Evolutionary conservation across 2,797 vertebrate genomes (phyloP), one percentile per base, ranked within the genome.

Genomic region (Chiroxiphia lanceolata): DNA sequence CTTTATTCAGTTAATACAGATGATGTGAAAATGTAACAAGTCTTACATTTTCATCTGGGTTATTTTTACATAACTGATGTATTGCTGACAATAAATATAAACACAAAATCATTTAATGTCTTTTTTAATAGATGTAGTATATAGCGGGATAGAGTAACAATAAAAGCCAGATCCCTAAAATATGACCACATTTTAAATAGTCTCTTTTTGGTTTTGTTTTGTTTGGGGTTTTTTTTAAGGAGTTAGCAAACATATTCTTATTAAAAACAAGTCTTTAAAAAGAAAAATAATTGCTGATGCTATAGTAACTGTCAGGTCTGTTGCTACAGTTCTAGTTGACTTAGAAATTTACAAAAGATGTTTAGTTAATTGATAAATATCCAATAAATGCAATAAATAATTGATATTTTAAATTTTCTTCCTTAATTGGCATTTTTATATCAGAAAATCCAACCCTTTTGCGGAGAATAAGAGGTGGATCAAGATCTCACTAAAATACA

Each of bases 31-130:
- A 98, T 97, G 97, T 97, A 98, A 97, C 83, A 50, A 93, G 95
- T 85, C 97, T 96, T 98, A 97, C 96, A 98, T 99, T 99, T 98
- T 99, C 99, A 98, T 98, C 98, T 98, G 98, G 97, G 97, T 98
- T 98, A 98, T 98, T 98, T 99, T 98, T 98, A 98, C 98, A 98
- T 99, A 99, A 98, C 98, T 99, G 96, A 98, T 97, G 97, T 98
- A 98, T 97, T 98, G 97, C 97, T 98, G 97, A 98, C 97, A 99
- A 99, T 99, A 99, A 98, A 98, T 95, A 97, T 97, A 97, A 98
- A 98, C 93, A 95, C 7, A 79, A 95, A 97, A 94, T 90, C 75
- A 94, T 96, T 96, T 97, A 76, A 76, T 94, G 94, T 83, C 69
- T 94, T 81, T 96, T 94, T 96, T 75, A 91, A 94, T 93, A 94